Base-by-base conservation (phyloP, 2,888 invertebrate species). In the Oxyteleia sp. region DNA sequence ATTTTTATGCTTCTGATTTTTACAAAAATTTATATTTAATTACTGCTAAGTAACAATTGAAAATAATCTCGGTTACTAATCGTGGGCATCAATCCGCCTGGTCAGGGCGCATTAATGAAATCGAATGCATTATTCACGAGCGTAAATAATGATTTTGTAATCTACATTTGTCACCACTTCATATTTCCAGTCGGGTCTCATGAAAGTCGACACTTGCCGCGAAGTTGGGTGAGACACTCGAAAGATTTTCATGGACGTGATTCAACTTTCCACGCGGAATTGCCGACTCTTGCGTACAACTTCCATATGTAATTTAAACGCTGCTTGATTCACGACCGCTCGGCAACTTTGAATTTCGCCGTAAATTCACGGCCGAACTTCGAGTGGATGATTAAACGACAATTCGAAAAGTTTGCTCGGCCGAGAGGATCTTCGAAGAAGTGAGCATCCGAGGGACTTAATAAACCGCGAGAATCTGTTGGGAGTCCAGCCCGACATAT, bases 101-200 rank as follows among this genome's bases (percentile, higher is more conserved):
- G n/a, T n/a, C n/a, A n/a, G n/a, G n/a, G n/a, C n/a, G n/a, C n/a
- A n/a, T n/a, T n/a, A n/a, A n/a, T n/a, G n/a, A n/a, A n/a, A n/a
- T n/a, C 82, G 71, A 76, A 72, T 82, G 71, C 82, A 76, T 82
- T 82, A 82, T 82, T 82, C 75, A 82, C 75, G 66, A 76, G 71
- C 71, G 76, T 76, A 82, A 82, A 82, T 76, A 82, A 82, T 76
- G 76, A 82, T 82, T 82, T 76, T 76, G 76, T 76, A 82, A 82
- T 82, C 82, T 76, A 71, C 82, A 82, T 82, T 82, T 82, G 82
- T 76, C 82, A 71, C 76, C 76, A 69, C 75, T 55, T 69, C 69
- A 64, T 71, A 75, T 64, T 57, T 82, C 57, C 63, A 61, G 53
- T 18, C 63, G 63, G 32, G 66, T 63, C 69, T 53, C 69, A 63